phyloP scores from a whole-genome alignment of 2,113 vertebrate species.

The Phaethon lepturus region DNA sequence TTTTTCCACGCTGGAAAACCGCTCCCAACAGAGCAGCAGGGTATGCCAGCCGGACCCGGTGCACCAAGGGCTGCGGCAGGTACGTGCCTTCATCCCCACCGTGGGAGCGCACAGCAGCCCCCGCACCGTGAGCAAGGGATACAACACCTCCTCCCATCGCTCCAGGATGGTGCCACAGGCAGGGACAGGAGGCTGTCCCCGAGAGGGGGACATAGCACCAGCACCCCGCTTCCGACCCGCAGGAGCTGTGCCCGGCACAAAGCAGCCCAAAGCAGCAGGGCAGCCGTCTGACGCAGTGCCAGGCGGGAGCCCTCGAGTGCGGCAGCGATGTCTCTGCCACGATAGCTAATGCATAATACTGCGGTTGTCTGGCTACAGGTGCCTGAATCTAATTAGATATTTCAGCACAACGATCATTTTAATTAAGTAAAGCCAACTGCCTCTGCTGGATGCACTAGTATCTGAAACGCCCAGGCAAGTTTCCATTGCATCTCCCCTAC shows the following conservation, averaged over 20 bases:
- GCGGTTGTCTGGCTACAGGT: constrained; percentile 43
- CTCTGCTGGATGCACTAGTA: background rate
- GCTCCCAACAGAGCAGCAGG: background rate
- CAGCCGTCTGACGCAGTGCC: background rate
- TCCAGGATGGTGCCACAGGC: too few relatives aligned
- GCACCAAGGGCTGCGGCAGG: too few relatives aligned
- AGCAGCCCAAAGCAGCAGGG: background rate
- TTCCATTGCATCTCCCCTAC: background rate
- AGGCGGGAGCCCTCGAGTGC: background rate
- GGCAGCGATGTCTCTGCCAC: background rate
- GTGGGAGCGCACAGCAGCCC: background rate
- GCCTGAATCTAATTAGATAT: constrained; percentile 46
- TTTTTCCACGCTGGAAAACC: background rate
- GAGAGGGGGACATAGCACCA: background rate
- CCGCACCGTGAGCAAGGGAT: background rate
- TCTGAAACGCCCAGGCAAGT: background rate
- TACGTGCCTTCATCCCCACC: background rate
- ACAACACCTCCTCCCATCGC: background rate
- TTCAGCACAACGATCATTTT: constrained; percentile 19
- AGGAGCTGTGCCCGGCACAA: background rate
- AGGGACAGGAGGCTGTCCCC: background rate
- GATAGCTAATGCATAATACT: background rate
- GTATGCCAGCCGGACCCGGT: background rate
- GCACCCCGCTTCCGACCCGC: background rate
- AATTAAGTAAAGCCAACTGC: constrained; percentile 51